phyloP scores from a whole-genome alignment of 1,140 invertebrate genomes.

The Euwallacea similis region DNA sequence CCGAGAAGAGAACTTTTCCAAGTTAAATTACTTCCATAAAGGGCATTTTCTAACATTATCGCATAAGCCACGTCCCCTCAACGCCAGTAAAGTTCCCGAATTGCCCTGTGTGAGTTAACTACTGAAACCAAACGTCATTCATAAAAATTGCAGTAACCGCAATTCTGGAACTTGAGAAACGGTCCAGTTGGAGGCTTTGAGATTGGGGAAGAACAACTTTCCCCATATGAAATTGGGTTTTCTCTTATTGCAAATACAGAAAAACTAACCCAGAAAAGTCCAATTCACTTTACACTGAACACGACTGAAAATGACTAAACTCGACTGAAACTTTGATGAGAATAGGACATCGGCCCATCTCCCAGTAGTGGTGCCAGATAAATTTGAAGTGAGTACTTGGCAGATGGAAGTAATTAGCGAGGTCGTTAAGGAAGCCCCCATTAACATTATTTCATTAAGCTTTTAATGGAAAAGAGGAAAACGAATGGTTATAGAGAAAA shows the following conservation, averaged over 20 bases:
- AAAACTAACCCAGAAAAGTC: too few species aligned
- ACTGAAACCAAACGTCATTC: conserved; percentile 25
- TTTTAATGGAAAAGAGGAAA: conserved; percentile 15
- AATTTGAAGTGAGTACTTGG: too few species aligned
- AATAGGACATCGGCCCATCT: too few species aligned
- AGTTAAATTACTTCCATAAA: conserved; percentile 24
- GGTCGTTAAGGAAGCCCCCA: conserved; percentile 5
- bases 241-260: too few species aligned
- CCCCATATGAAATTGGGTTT: too few species aligned
- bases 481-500: conserved; percentile 12
- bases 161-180: conserved; percentile 12
- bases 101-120: conserved; percentile 16
- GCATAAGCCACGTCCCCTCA: conserved; percentile 25
- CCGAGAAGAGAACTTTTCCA: conserved; percentile 8
- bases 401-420: conserved; percentile 3
- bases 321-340: too few species aligned
- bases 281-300: not conserved
- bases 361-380: too few species aligned
- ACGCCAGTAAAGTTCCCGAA: conserved; percentile 20
- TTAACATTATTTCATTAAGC: conserved; percentile 20
- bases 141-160: conserved; percentile 16
- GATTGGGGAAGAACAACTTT: too few species aligned
- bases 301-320: too few species aligned
- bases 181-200: not conserved
- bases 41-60: conserved; percentile 22